Evolutionary conservation across 2,888 invertebrate genomes (phyloP).

Genomic region (Nebria brevicollis): DNA sequence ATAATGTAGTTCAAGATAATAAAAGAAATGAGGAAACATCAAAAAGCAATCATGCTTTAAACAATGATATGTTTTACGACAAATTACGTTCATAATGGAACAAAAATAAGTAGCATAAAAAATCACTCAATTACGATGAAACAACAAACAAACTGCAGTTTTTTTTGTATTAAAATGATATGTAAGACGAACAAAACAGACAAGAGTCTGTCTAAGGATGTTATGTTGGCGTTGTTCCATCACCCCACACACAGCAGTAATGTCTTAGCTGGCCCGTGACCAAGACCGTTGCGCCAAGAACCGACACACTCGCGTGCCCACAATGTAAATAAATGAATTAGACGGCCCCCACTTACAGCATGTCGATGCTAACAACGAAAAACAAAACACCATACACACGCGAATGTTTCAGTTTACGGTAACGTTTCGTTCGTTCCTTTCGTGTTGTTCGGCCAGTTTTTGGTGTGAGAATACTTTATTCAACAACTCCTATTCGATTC

Average conservation of each 20-base stretch:
- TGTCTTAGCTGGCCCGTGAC: constrained; percentile 46
- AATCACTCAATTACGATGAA: constrained; percentile 30
- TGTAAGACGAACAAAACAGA: background rate
- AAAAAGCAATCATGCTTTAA: constrained; percentile 34
- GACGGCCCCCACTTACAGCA: constrained; percentile 39
- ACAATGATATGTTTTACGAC: constrained; percentile 25
- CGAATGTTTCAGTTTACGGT: constrained; percentile 32
- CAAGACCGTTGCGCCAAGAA: constrained; percentile 34
- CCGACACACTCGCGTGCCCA: constrained; percentile 33
- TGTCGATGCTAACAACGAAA: constrained; percentile 25
- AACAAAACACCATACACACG: constrained; percentile 6
- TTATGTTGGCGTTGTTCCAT: constrained; percentile 40
- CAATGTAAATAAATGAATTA: constrained; percentile 40
- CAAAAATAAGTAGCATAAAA: constrained; percentile 27
- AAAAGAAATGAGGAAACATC: constrained; percentile 25
- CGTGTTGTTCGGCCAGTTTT: constrained; percentile 28
- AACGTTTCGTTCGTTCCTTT: constrained; percentile 35
- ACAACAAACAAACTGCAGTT: constrained; percentile 1
- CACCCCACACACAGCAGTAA: constrained; percentile 41
- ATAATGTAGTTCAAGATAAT: background rate
- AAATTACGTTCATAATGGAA: constrained; percentile 25
- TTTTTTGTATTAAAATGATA: constrained; percentile 2
- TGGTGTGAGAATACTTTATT: constrained; percentile 36
- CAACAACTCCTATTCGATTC: constrained; percentile 6
- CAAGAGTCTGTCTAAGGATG: constrained; percentile 20